Base-by-base conservation (phyloP, 2,888 invertebrate genomes). In the Drosophila pullipes region DNA sequence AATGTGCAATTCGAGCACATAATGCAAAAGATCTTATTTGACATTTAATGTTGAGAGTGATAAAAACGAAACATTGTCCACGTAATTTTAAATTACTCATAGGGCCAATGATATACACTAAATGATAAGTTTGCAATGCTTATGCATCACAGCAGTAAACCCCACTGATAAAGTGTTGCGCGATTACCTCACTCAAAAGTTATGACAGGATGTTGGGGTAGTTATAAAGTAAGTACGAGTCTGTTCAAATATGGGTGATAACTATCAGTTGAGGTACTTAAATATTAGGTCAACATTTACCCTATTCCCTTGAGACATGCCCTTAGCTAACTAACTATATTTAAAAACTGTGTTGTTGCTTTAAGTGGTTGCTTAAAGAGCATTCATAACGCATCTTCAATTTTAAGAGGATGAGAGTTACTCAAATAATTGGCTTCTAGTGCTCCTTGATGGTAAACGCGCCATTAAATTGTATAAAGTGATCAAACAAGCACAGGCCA, bases 1-100 rank as follows among this genome's bases (percentile, higher is more conserved):
- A 89, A 74, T 71, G 28, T 69, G 74, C 58, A 82, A 71, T 30
- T 61, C 58, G 47, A 60, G 66, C 62, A 39, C 37, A 64, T 68
- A 77, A 69, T 69, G 66, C 53, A 28, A 58, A 52, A 52, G 30
- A 71, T 67, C 49, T 78, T 50, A 75, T 75, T 67, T 65, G 60
- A 33, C 61, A 65, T 65, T 76, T 54, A 64, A 47, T 55, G 53
- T 39, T 44, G 10, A n/a, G 52, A 54, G 39, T 59, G 37, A 76
- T 67, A 55, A 66, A 66, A 53, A 7, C 16, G 18, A 63, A 59
- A 22, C 52, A 58, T 60, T 55, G 1, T 30, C 33, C 13, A 35
- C 41, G 39, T 25, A n/a, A 66, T 68, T 78, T 50, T 18, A 50
- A 60, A 39, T 55, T 62, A 55, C 50, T 58, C 35, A 50, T 50